Evolutionary conservation across 1,140 invertebrate genomes (phyloP).

Genomic region (Eciton burchellii): DNA sequence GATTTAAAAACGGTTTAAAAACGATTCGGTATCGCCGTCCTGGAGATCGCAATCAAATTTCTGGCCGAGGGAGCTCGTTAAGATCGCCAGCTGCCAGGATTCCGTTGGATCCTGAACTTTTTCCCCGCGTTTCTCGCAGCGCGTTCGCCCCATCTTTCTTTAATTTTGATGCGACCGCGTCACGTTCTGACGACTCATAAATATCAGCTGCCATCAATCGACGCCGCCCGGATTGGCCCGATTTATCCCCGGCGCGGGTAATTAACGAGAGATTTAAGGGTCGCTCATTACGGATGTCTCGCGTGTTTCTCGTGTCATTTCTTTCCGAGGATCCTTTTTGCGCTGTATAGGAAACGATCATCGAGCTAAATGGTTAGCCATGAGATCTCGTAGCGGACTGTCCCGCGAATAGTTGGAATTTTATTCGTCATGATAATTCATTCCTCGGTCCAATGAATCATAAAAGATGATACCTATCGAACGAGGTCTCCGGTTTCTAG

Average conservation of each 20-base stretch:
- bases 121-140: background rate
- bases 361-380: too few relatives aligned
- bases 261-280: background rate
- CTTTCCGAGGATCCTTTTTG: background rate
- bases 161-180: conserved; percentile 11
- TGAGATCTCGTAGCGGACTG: background rate
- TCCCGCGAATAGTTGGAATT: background rate
- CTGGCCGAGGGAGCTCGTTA: background rate
- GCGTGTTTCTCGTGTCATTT: background rate
- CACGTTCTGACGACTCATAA: background rate
- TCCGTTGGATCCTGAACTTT: background rate
- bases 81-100: conserved; percentile 21
- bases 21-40: background rate
- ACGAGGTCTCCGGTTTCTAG: too few relatives aligned
- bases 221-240: background rate
- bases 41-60: conserved; percentile 24
- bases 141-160: background rate
- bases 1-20: conserved; percentile 18
- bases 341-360: background rate
- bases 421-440: too few relatives aligned
- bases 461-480: too few relatives aligned
- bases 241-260: background rate
- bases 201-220: background rate
- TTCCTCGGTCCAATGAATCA: too few relatives aligned
- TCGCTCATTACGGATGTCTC: background rate